Conservation (phyloP, 2,113 vertebrate species). For the Oenanthe melanoleuca region DNA sequence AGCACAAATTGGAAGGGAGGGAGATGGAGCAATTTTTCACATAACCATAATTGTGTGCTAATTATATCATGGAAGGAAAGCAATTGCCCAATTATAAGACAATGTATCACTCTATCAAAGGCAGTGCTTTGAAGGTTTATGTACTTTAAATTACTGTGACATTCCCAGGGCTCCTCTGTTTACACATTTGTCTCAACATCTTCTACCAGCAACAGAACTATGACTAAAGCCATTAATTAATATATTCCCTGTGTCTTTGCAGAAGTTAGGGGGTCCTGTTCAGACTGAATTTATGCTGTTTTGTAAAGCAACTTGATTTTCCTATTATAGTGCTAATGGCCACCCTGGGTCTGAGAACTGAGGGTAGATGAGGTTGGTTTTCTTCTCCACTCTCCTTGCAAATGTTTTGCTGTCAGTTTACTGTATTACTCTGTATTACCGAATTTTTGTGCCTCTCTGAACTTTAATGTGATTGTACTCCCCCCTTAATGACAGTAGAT, state of each 20-base stretch:
- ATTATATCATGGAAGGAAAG: conserved; percentile 65
- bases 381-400: background rate
- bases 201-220: conserved; percentile 40
- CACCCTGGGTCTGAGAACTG: background rate
- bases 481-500: background rate
- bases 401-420: background rate
- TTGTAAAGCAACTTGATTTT: background rate
- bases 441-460: background rate
- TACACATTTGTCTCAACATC: conserved; percentile 65
- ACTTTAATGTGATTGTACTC: background rate
- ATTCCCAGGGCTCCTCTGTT: conserved; percentile 65
- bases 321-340: background rate
- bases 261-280: conserved; percentile 11
- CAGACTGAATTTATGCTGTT: background rate
- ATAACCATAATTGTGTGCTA: conserved; percentile 66
- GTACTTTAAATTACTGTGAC: conserved; percentile 68
- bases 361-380: background rate
- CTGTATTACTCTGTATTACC: background rate
- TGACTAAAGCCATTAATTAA: conserved; percentile 60
- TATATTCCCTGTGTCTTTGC: conserved; percentile 20
- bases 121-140: conserved; percentile 59
- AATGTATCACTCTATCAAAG: conserved; percentile 63
- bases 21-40: conserved; percentile 58
- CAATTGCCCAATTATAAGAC: conserved; percentile 67
- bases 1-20: conserved; percentile 52